Base-by-base conservation (phyloP, 64 coral and sea anemone genomes). In the Stichodactyla helianthus region DNA sequence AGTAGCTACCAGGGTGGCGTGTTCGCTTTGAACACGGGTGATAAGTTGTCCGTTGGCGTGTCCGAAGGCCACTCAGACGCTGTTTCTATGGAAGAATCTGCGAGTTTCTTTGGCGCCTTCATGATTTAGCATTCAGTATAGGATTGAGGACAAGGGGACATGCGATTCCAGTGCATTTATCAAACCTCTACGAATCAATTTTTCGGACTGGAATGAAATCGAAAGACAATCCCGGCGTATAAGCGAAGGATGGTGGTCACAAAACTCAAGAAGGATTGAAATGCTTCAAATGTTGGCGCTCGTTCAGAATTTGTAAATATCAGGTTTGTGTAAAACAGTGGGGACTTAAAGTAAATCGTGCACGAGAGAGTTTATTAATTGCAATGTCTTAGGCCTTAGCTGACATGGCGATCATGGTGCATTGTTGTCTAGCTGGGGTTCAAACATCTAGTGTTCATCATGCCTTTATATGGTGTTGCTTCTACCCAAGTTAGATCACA, bases 1-100 rank as follows among this genome's bases (percentile, higher is more conserved):
- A 96, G 94, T 67, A 96, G 94, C 56, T 96, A 96, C 74, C 94
- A 96, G 82, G 94, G 94, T 88, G 94, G 91, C 18, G 94, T 96
- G 52, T 96, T 96, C 85, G 51, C 83, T 35, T 60, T 96, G 50
- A 82, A 51, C 12, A 82, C n/a, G 61, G 91, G 88, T 8, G 91
- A 96, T 64, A 87, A 67, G 20, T 53, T 96, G 20, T 71, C 88
- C 23, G 91, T 96, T 14, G 91, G 84, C 35, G 91, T 96, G 16
- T 88, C 94, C 14, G 88, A 93, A 57, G 81, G 56, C 22, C 80
- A 59, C 35, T 79, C 85, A 6, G 14, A 77, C 13, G 22, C 50
- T 1, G 82, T 96, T 54, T 84, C 88, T 14, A 90, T 83, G 79
- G 88, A 62, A 27, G 91, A 93, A 51, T 93, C 94, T 5, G 94